phyloP scores from a whole-genome alignment of 2,113 vertebrate genomes.

The Epinephelus cyanopodus region DNA sequence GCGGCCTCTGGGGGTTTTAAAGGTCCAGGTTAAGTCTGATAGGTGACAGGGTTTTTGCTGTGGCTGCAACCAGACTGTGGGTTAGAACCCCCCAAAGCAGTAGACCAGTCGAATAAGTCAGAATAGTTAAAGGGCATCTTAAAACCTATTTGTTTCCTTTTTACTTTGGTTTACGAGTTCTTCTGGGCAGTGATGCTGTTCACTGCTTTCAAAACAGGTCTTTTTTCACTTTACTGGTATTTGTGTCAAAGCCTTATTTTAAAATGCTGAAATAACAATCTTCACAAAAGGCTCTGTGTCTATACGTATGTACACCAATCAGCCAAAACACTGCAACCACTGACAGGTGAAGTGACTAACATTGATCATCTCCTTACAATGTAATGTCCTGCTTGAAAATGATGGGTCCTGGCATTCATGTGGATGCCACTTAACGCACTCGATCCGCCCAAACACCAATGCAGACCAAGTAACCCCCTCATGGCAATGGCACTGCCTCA shows the following conservation, averaged over 20 bases:
- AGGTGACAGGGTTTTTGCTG: constrained; percentile 15
- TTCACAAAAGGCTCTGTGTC: not conserved
- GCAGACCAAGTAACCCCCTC: too few relatives aligned
- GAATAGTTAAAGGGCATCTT: not conserved
- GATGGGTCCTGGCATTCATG: too few relatives aligned
- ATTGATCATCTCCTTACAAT: too few relatives aligned
- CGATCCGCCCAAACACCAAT: too few relatives aligned
- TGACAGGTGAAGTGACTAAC: too few relatives aligned
- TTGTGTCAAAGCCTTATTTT: too few relatives aligned
- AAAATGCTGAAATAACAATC: too few relatives aligned
- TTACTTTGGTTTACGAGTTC: not conserved
- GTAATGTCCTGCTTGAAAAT: too few relatives aligned
- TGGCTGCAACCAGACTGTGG: constrained; percentile 7
- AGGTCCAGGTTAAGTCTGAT: constrained; percentile 30
- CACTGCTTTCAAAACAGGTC: not conserved
- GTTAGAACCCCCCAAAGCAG: not conserved
- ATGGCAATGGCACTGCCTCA: too few relatives aligned
- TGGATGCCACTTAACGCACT: too few relatives aligned
- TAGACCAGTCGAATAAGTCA: constrained; percentile 6
- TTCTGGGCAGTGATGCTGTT: not conserved
- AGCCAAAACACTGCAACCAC: too few relatives aligned
- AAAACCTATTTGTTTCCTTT: not conserved
- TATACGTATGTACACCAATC: too few relatives aligned
- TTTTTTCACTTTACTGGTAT: not conserved
- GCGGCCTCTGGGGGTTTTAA: not conserved